Base-by-base conservation (phyloP, 2,888 invertebrate genomes). In the Helobdella robusta region DNA sequence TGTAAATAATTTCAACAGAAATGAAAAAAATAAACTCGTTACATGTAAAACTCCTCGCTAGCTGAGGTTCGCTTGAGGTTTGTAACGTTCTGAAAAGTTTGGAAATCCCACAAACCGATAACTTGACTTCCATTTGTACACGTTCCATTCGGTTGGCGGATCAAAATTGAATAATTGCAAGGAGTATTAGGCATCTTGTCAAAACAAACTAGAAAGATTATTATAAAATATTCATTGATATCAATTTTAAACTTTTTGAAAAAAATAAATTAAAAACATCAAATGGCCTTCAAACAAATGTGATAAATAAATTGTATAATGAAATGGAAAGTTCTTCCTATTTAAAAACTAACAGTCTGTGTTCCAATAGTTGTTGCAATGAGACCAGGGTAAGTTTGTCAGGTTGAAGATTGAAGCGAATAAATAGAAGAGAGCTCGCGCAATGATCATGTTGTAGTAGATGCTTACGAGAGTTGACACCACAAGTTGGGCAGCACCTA, bases 11-110 rank as follows among this genome's bases (percentile, higher is more conserved):
- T n/a, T n/a, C n/a, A n/a, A n/a, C n/a, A n/a, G n/a, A n/a, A n/a
- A n/a, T n/a, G n/a, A n/a, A n/a, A n/a, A n/a, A n/a, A n/a, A n/a
- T n/a, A n/a, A n/a, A n/a, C n/a, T n/a, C n/a, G n/a, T 70, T 68
- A 78, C 77, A 73, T 74, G 74, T 74, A 78, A 66, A 77, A 78
- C 68, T 77, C 76, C 61, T 77, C 76, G 18, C 76, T 76, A 2
- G 78, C 72, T 2, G 73, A 73, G 15, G 72, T 64, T 15, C 76
- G 62, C 36, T 70, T 72, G 28, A 71, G 69, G 2, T 65, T 59
- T 4, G 70, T 70, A 20, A 28, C 44, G 54, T 68, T 67, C n/a
- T 64, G 40, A 60, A 68, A 70, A 23, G 65, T 25, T 11, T 65
- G 59, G 64, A 64, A 64, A 64, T 71, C 66, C 68, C 68, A 70